Percentiles rank a stretch among this genome's conserved stretches.
Conservation (phyloP, 2,888 invertebrate genomes). For the Ennomos quercinarius region DNA sequence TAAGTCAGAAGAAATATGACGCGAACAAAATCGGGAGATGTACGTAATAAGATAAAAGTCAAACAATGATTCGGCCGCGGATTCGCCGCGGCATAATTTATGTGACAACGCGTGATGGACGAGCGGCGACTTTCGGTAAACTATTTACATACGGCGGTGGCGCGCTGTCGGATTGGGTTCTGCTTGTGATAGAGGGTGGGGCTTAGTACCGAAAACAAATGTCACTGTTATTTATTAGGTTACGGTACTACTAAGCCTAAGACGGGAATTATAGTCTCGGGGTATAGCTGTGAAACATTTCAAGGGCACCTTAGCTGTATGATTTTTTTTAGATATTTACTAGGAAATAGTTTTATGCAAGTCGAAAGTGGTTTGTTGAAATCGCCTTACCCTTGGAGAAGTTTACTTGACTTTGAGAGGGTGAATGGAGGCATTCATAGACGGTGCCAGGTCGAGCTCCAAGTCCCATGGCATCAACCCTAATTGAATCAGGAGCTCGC, state of each 20-base stretch:
- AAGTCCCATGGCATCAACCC: conserved; percentile 62
- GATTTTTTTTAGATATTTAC: conserved; percentile 32
- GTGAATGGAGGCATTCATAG: conserved; percentile 27
- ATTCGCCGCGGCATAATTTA: conserved; percentile 86
- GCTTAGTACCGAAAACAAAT: conserved; percentile 85
- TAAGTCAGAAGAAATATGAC: conserved; percentile 85
- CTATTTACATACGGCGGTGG: conserved; percentile 84
- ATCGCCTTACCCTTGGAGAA: conserved; percentile 13
- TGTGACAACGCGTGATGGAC: conserved; percentile 86
- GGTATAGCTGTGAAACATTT: conserved; percentile 45
- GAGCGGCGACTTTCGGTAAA: conserved; percentile 85
- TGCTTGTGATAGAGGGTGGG: conserved; percentile 83
- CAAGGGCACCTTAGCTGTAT: conserved; percentile 37
- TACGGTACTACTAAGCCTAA: conserved; percentile 79
- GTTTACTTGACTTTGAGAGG: conserved; percentile 21
- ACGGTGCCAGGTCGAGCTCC: conserved; percentile 12
- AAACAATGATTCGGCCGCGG: conserved; percentile 85
- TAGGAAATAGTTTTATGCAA: conserved; percentile 4
- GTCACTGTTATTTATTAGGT: conserved; percentile 85
- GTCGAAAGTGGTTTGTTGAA: conserved; percentile 18
- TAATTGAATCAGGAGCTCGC: conserved; percentile 75
- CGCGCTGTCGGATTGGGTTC: conserved; percentile 83
- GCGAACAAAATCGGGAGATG: conserved; percentile 86
- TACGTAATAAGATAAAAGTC: conserved; percentile 86
- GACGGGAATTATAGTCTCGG: conserved; percentile 69